Base-by-base conservation (phyloP, 2,888 invertebrate genomes). In the Himalopsyche kuldschensis region DNA sequence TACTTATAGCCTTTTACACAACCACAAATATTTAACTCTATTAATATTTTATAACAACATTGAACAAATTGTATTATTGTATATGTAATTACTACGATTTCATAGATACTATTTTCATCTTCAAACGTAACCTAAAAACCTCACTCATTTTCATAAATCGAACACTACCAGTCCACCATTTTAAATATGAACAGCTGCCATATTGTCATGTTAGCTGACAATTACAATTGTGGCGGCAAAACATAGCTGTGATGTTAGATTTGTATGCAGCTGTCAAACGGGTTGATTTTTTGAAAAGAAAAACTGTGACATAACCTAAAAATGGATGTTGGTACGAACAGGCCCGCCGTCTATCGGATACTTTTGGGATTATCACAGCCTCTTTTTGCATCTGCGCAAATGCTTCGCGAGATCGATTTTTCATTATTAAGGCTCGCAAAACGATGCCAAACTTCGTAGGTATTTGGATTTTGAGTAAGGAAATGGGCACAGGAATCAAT, bases 11-110 rank as follows among this genome's bases (percentile, higher is more conserved):
- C 78, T 81, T 84, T 48, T 31, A 81, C 85, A 85, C 85, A 85
- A 85, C 85, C 85, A 84, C 85, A 91, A 90, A 81, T 90, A 55
- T 55, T n/a, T 20, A 55, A 20, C 47, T 55, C 78, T 46, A 75
- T 78, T 81, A 76, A 81, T 48, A 76, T 24, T 31, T 48, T 47
- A 81, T 30, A 80, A 80, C 46, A 76, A 80, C 80, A 80, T 69
- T 81, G 20, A 55, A 55, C 5, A 20, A 55, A 20, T 20, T 20
- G n/a, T 55, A 55, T 55, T 55, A 55, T 55, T 20, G 3, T 55
- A 6, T 55, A 20, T 76, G 32, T 35, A 81, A 75, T 41, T 46
- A 48, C 76, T 77, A 81, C 46, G 35, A 32, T 75, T 41, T 8
- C 41, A 80, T 69, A 17, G 48, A 63, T 27, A 78, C 24, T 75